A percentile compares a stretch with the other conserved stretches of the same genome.
Conservation (phyloP, 2,888 invertebrate genomes). For the Phyllotreta striolata region DNA sequence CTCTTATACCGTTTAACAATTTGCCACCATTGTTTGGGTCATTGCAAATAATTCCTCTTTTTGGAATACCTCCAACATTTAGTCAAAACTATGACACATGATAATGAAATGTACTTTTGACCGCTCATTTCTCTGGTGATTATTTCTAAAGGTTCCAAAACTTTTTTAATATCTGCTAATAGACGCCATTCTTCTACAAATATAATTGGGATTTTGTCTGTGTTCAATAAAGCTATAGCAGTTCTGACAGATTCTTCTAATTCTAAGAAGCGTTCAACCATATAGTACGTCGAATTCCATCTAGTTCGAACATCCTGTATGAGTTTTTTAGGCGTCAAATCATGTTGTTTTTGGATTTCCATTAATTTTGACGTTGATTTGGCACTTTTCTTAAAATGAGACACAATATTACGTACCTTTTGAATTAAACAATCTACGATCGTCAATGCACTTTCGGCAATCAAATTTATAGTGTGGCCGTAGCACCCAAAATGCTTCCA, state of each 20-base stretch:
- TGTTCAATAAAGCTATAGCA: slow-evolving; percentile 34
- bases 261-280: slow-evolving; percentile 39
- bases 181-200: slow-evolving; percentile 41
- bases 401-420: too few relatives aligned
- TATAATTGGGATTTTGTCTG: slow-evolving; percentile 30
- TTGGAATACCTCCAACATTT: slow-evolving; percentile 13
- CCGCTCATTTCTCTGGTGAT: slow-evolving; percentile 41
- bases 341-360: slow-evolving; percentile 23
- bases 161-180: slow-evolving; percentile 33
- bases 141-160: slow-evolving; percentile 42
- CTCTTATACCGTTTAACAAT: too few relatives aligned
- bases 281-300: slow-evolving; percentile 45
- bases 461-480: slow-evolving; percentile 45
- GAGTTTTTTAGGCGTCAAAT: slow-evolving; percentile 29
- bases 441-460: slow-evolving; percentile 9
- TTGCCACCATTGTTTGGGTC: too few relatives aligned
- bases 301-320: slow-evolving; percentile 38
- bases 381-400: too few relatives aligned
- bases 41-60: slow-evolving; percentile 13
- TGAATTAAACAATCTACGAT: too few relatives aligned
- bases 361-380: slow-evolving; percentile 17
- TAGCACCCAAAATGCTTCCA: slow-evolving; percentile 43
- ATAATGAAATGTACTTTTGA: slow-evolving; percentile 42
- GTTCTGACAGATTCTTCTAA: slow-evolving; percentile 34
- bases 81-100: slow-evolving; percentile 40